Base-by-base conservation (phyloP, 37 sponge, comb jelly and placozoan species). In the Tethya wilhelma region DNA sequence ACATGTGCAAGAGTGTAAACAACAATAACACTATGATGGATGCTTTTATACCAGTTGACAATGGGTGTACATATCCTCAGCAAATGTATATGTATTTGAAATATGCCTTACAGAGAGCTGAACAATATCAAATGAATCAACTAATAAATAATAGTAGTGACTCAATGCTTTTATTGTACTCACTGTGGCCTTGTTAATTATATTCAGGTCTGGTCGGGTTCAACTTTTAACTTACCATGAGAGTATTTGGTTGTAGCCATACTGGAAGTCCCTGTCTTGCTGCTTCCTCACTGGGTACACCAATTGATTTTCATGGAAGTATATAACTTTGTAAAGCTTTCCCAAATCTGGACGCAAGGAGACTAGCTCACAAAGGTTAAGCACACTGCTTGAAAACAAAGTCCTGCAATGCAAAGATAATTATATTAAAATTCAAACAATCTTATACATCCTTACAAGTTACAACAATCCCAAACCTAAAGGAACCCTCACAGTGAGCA, bases 241-340 rank as follows among this genome's bases (percentile, higher is more conserved):
- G 19, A 93, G 72, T n/a, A 96, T 93, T 67, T 96, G 94, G 37
- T 66, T 88, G 89, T 96, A 96, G 59, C 97, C 97, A 81, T 83
- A 88, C 73, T 96, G 97, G 66, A 87, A 90, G 44, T 96, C 97
- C 56, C 94, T 69, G 23, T 96, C 94, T 40, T 78, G 81, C 36
- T 84, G 91, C 37, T 87, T 90, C 80, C 89, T 80, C 8, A 88
- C 91, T 5, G 97, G 97, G 56, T 96, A 96, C 0, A 90, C 78
- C 56, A 96, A 75, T 80, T 96, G 97, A 63, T 96, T 96, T 74
- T 96, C 97, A 78, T 96, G 97, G 59, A 96, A 96, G 36, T 96
- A 96, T 32, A 96, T 69, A 32, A 96, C 82, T 71, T 96, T 96
- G 59, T 82, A 71, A 4, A 88, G 66, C 14, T 5, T 20, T 19